A percentile compares a stretch with the other conserved stretches of the same genome.
These are phyloP conservation scores for Tympanoctomys barrerae DNA, from an alignment of 2,797 vertebrate species.

Conservation along the genomic window DNA sequence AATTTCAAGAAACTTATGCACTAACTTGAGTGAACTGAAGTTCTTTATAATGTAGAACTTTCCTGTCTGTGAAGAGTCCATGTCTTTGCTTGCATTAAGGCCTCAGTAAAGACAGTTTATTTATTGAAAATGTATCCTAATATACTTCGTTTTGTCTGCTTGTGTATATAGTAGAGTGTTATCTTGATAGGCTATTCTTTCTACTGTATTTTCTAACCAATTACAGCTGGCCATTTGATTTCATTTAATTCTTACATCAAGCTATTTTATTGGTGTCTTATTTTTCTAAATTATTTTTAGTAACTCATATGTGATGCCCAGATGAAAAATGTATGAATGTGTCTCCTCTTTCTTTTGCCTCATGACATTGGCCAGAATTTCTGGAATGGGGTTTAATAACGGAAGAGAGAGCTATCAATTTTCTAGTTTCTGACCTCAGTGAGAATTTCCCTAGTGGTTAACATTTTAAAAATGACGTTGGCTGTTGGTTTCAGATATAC, in stretches of 20 bases:
- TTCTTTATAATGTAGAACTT: background rate
- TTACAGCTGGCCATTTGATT: slow-evolving; percentile 33
- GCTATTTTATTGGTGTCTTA: slow-evolving; percentile 19
- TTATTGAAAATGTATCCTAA: slow-evolving; percentile 39
- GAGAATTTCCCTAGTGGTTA: slow-evolving; percentile 81
- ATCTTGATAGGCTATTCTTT: background rate
- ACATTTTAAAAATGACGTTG: slow-evolving; percentile 60
- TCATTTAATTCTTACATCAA: slow-evolving; percentile 36
- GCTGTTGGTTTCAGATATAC: slow-evolving; percentile 68
- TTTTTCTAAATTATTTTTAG: slow-evolving; percentile 58
- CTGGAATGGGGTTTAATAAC: slow-evolving; percentile 58
- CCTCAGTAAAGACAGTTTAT: slow-evolving; percentile 5
- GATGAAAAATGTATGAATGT: slow-evolving; percentile 30
- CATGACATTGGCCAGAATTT: slow-evolving; percentile 26
- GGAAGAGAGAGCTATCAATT: slow-evolving; percentile 41
- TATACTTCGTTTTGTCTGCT: slow-evolving; percentile 40
- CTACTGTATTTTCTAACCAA: slow-evolving; percentile 37
- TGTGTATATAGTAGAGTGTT: background rate
- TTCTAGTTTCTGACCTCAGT: slow-evolving; percentile 67
- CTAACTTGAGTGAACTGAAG: slow-evolving; percentile 51
- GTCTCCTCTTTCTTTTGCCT: background rate
- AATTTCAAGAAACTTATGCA: slow-evolving; percentile 44
- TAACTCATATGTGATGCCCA: slow-evolving; percentile 5
- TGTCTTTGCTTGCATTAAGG: background rate
- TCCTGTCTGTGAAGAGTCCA: slow-evolving; percentile 18